A percentile compares a stretch with the other conserved stretches of the same genome.
Conservation (phyloP, 2,888 invertebrate species). For the Boloria selene region DNA sequence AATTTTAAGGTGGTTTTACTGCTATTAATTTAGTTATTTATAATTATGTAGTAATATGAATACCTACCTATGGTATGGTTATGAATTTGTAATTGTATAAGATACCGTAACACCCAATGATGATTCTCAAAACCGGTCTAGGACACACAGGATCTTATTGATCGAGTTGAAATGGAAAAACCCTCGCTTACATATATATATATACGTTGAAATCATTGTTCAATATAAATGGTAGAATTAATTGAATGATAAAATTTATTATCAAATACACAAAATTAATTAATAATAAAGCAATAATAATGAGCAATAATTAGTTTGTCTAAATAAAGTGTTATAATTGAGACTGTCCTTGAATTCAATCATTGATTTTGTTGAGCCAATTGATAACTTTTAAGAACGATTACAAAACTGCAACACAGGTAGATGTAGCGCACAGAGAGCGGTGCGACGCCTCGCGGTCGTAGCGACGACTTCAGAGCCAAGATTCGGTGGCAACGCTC, state of each 20-base stretch:
- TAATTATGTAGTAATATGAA: constrained; percentile 27
- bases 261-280: constrained; percentile 11
- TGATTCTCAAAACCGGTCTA: constrained; percentile 24
- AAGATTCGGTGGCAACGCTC: constrained; percentile 71
- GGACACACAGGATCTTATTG: constrained; percentile 10
- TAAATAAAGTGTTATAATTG: constrained; percentile 18
- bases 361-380: constrained; percentile 45
- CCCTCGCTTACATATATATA: background rate
- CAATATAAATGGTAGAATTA: constrained; percentile 11
- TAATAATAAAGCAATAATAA: constrained; percentile 3
- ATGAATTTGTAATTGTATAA: constrained; percentile 25
- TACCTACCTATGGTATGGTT: constrained; percentile 11
- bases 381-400: constrained; percentile 56
- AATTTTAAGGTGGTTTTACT: constrained; percentile 27
- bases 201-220: constrained; percentile 2
- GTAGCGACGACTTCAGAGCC: constrained; percentile 43
- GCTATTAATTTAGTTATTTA: constrained; percentile 34
- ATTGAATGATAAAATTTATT: constrained; percentile 14
- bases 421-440: constrained; percentile 33
- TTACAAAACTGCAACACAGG: constrained; percentile 62
- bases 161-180: constrained; percentile 21
- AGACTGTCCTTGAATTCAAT: constrained; percentile 19
- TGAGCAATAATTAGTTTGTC: constrained; percentile 14
- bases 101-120: constrained; percentile 19
- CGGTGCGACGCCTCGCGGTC: constrained; percentile 45